These are phyloP conservation scores for Nyctibius grandis DNA, from an alignment of 2,797 vertebrate species.

Conservation along the genomic window DNA sequence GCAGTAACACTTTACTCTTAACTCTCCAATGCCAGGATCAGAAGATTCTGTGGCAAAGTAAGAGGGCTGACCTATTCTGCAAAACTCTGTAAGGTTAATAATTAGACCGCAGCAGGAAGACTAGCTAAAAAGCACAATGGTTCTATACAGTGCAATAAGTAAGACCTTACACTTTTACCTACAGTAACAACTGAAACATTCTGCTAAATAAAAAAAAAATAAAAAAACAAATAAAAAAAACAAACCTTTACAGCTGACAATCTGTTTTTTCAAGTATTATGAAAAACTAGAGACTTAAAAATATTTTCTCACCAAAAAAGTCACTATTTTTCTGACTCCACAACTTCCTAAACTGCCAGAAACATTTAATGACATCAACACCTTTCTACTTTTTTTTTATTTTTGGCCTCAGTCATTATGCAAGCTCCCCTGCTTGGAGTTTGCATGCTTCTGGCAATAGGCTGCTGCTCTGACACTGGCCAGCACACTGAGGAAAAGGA, in stretches of 20 bases:
- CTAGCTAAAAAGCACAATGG: background rate
- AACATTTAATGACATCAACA: background rate
- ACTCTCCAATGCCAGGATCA: background rate
- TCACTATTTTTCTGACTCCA: background rate
- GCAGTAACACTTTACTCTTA: background rate
- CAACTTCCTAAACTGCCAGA: background rate
- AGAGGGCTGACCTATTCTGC: background rate
- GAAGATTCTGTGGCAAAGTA: background rate
- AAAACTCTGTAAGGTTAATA: background rate
- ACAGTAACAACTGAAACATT: background rate
- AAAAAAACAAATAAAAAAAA: background rate
- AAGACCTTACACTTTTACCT: background rate
- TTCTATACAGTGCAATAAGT: background rate
- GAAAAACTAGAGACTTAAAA: background rate
- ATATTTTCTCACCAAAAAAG: background rate
- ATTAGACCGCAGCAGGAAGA: background rate
- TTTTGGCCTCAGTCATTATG: background rate
- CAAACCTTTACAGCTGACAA: background rate
- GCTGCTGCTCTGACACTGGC: background rate
- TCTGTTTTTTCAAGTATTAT: background rate
- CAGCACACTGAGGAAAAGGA: background rate
- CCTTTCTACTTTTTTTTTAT: background rate
- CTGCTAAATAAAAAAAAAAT: background rate
- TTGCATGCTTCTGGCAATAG: background rate
- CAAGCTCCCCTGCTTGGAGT: background rate